Evolutionary conservation across 2,113 vertebrate species (phyloP), one percentile per base, ranked within the genome.

Genomic region (Setophaga coronata): DNA sequence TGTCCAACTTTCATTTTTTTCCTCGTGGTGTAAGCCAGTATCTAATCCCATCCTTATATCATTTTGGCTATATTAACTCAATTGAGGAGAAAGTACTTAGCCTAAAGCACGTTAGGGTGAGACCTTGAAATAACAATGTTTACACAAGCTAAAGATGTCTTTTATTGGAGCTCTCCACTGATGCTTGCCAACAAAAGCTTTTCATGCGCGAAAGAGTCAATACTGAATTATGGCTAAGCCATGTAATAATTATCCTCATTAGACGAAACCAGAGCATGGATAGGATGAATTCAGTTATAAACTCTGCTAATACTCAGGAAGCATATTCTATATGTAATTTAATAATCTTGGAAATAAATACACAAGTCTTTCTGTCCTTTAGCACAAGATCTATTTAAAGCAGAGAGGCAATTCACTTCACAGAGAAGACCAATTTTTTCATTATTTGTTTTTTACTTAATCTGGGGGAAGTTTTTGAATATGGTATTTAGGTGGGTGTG

Each of bases 221-320:
- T 98, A 97, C 97, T 80, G 98, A 97, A 99, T 99, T 99, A 99
- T 98, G 98, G 98, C 97, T 99, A 99, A 99, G 98, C 99, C 98
- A 93, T 98, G 98, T 98, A 98, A 98, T 99, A 99, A 99, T 99
- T 98, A 99, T 98, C 98, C 97, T 99, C 98, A 99, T 99, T 99
- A 99, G 96, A 95, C 19, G 98, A 98, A 99, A 99, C 98, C 95
- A 96, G 98, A 99, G 98, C 98, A 86, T 88, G 82, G 97, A 97
- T 97, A 97, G 98, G 98, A 97, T 72, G 90, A 97, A 97, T 97
- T 97, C 97, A 93, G 97, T 98, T 97, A 97, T 97, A 98, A 98
- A 98, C 97, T 98, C 97, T 89, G 85, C 98, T 98, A 98, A 99
- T 98, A 98, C 97, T 97, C 96, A 95, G 97, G 98, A 98, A 98